These are phyloP conservation scores for Apomyelois bistriatella DNA, from an alignment of 2,888 invertebrate species.

Conservation along the genomic window DNA sequence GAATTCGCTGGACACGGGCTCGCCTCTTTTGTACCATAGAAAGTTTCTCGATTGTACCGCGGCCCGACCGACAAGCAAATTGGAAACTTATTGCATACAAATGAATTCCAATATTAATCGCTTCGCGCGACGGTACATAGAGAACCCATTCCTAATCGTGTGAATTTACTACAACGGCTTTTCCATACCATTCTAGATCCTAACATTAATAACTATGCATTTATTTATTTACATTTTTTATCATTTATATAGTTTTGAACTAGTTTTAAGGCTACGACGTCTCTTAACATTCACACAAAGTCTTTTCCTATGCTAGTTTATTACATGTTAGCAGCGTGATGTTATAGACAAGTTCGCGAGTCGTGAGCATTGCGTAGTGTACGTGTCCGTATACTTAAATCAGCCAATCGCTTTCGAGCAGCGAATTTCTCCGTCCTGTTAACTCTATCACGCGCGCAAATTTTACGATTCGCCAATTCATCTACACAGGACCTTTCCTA, in stretches of 20 bases:
- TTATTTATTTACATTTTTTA: conserved; percentile 66
- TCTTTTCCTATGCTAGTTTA: conserved; percentile 47
- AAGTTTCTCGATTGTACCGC: conserved; percentile 31
- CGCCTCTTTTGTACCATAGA: conserved; percentile 55
- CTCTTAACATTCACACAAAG: conserved; percentile 65
- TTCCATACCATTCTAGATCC: conserved; percentile 58
- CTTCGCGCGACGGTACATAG: conserved; percentile 34
- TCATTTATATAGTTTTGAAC: conserved; percentile 75
- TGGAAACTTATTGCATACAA: conserved; percentile 4
- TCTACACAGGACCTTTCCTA: conserved; percentile 22
- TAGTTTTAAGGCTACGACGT: conserved; percentile 78
- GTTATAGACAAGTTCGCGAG: not conserved
- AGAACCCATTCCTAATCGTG: conserved; percentile 39
- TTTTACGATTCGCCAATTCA: not conserved
- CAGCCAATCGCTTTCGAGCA: not conserved
- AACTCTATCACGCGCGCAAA: not conserved
- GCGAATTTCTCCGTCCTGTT: not conserved
- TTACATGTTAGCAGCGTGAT: conserved; percentile 55
- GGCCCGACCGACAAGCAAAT: conserved; percentile 24
- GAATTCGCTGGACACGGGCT: conserved; percentile 25
- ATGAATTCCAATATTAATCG: not conserved
- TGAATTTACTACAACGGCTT: conserved; percentile 53
- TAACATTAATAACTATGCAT: conserved; percentile 64
- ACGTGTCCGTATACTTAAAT: not conserved
- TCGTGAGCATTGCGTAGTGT: not conserved